Evolutionary conservation across 2,888 invertebrate species (phyloP), one percentile per base, ranked within the genome.

Genomic region (Spodoptera exigua): DNA sequence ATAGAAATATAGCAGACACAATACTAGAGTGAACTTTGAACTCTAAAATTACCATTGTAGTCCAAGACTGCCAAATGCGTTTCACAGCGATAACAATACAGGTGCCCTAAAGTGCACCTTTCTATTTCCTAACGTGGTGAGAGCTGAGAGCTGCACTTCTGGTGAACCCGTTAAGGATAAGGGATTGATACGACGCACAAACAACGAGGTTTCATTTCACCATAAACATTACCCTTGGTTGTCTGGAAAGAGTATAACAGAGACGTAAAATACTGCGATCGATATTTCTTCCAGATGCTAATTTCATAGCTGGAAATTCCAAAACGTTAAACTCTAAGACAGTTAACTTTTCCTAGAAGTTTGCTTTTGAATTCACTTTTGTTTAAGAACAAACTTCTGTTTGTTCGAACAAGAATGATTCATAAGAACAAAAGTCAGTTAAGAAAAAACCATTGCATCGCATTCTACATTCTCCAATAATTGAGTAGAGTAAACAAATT

Each of bases 121-220:
- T 66, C 66, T 54, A 71, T 65, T 64, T 48, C 65, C 66, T 43
- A 35, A 55, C 16, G 71, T n/a, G 41, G 64, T 27, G 40, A 45
- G 34, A 47, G 32, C 64, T 40, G 43, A 44, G 45, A 55, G 65
- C 40, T 70, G 47, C 35, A 51, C 32, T 63, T 43, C 46, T 70
- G 47, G 16, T 10, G 1, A 45, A 16, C 41, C 71, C 65, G 71
- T 55, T 51, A 70, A 51, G 55, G 66, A 66, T 66, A 66, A 70
- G 37, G 41, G 39, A 36, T 55, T 46, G 70, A 62, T 70, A 70
- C 5, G 36, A 43, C 64, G 65, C 55, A 65, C 54, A 52, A 40
- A 10, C 36, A 40, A 70, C 37, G 39, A 53, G 17, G 39, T 62
- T 32, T 52, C 40, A 45, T 65, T 62, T 70, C 39, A 48, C 36